Conservation (phyloP, 2,888 invertebrate genomes). For the Brachyopa scutellaris region DNA sequence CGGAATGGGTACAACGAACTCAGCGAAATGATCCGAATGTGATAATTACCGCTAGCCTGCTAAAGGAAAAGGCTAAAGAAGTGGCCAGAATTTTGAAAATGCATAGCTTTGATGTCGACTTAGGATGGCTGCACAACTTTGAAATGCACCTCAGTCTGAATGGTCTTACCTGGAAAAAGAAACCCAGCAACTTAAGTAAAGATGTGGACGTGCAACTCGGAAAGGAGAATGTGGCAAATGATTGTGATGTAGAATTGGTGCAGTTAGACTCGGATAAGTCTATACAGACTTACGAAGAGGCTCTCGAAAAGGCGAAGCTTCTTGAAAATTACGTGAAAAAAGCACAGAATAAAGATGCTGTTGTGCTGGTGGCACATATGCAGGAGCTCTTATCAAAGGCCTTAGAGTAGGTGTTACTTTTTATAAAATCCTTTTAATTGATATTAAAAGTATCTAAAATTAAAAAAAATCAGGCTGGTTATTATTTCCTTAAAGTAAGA, state of each 20-base stretch:
- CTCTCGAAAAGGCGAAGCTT: slow-evolving; percentile 14
- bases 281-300: slow-evolving; percentile 22
- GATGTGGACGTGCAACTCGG: no score
- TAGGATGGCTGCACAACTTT: slow-evolving; percentile 29
- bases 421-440: no score
- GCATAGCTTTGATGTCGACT: neutral
- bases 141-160: slow-evolving; percentile 4
- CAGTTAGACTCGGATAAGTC: neutral
- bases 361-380: slow-evolving; percentile 13
- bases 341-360: slow-evolving; percentile 13
- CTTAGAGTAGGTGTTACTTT: neutral
- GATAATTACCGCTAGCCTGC: neutral
- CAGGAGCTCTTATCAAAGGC: slow-evolving; percentile 7
- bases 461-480: no score
- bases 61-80: slow-evolving; percentile 24
- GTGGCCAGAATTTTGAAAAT: slow-evolving; percentile 13
- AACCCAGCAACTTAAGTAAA: neutral
- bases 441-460: no score
- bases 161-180: neutral
- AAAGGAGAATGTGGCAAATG: neutral
- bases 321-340: slow-evolving; percentile 9
- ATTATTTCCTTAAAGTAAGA: no score
- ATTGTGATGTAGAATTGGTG: neutral
- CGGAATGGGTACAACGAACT: slow-evolving; percentile 16
- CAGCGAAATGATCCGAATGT: neutral